Evolutionary conservation across 2,113 vertebrate species (phyloP).

Genomic region (Vireo altiloquus): DNA sequence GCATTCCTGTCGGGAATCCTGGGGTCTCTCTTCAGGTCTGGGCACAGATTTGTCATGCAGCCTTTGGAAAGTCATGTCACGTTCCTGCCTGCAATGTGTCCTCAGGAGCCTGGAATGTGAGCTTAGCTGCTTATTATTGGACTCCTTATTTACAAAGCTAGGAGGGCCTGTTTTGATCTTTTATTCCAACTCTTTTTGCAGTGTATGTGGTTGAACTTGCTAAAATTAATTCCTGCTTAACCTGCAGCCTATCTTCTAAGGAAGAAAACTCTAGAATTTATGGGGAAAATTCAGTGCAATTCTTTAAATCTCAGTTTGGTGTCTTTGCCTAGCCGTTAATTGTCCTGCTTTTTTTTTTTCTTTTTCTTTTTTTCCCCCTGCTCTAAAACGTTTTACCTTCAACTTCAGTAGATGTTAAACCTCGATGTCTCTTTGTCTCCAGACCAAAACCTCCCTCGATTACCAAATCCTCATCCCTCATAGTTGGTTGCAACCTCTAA

Average conservation of each 20-base stretch:
- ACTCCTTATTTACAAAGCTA: conserved; percentile 36
- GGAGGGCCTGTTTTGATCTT: conserved; percentile 38
- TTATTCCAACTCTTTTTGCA: conserved; percentile 18
- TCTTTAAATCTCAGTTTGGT: not conserved
- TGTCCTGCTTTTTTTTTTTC: not conserved
- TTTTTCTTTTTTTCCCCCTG: not conserved
- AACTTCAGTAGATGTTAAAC: not conserved
- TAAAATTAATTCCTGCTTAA: conserved; percentile 35
- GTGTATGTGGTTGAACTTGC: not conserved
- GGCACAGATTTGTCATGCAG: conserved; percentile 25
- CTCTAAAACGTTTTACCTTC: not conserved
- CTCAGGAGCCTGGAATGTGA: conserved; percentile 49
- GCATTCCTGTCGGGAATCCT: not conserved
- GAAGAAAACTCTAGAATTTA: not conserved
- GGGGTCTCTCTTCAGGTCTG: conserved; percentile 28
- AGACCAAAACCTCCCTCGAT: not conserved
- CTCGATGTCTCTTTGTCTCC: not conserved
- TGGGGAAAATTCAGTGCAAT: not conserved
- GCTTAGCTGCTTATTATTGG: conserved; percentile 41
- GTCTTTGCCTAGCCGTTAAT: not conserved
- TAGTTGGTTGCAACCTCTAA: not conserved
- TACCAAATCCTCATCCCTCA: not conserved
- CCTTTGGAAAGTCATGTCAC: conserved; percentile 49
- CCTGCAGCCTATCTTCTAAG: not conserved
- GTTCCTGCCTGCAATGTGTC: conserved; percentile 26